Conservation (phyloP, 2,888 invertebrate genomes). For the Furcula furcula region DNA sequence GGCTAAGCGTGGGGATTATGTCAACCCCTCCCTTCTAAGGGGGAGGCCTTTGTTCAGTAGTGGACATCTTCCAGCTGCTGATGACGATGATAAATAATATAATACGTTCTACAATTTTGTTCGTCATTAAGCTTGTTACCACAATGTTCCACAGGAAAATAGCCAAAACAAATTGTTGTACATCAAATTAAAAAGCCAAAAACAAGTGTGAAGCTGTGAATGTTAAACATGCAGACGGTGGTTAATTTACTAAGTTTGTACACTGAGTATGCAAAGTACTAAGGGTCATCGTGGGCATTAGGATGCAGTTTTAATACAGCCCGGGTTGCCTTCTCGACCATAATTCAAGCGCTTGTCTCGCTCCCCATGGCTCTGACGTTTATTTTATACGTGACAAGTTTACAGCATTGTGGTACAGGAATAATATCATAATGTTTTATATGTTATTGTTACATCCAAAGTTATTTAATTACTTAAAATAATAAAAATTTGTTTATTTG, state of each 20-base stretch:
- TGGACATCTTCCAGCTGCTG: too few species aligned
- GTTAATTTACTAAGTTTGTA: constrained; percentile 25
- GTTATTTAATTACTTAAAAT: too few species aligned
- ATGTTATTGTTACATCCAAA: too few species aligned
- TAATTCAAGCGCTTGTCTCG: constrained; percentile 67
- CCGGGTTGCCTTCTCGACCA: constrained; percentile 43
- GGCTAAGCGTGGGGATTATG: too few species aligned
- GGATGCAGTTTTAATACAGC: constrained; percentile 66
- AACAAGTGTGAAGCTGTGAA: constrained; percentile 13
- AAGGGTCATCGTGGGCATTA: constrained; percentile 17
- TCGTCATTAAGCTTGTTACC: too few species aligned
- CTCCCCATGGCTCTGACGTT: constrained; percentile 58
- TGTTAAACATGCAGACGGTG: constrained; percentile 19
- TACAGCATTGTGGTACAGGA: constrained; percentile 39
- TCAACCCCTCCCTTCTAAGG: too few species aligned
- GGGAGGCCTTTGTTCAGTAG: too few species aligned
- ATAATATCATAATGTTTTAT: too few species aligned
- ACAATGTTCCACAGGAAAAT: too few species aligned
- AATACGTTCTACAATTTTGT: too few species aligned
- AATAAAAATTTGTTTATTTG: too few species aligned
- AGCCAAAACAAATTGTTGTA: not conserved
- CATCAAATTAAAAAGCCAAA: not conserved
- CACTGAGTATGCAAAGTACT: constrained; percentile 20
- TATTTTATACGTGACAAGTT: constrained; percentile 70
- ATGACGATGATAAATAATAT: too few species aligned